A percentile compares a stretch with the other conserved stretches of the same genome.
Conservation (phyloP, 2,797 vertebrate genomes). For the Dromococcyx pavoninus region DNA sequence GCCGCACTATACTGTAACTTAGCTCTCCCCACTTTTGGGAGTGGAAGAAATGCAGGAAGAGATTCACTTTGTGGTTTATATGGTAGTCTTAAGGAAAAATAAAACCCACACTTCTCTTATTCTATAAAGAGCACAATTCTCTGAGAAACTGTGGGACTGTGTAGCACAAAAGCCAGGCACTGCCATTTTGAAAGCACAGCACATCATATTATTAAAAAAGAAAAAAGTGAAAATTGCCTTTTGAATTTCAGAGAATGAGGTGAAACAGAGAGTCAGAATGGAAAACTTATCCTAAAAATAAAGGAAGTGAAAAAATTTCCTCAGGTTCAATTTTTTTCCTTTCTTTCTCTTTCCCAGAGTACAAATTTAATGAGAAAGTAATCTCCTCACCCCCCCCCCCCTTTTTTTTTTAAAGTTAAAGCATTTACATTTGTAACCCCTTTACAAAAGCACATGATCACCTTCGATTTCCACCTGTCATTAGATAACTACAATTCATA, state of each 20-base stretch:
- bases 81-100: not conserved
- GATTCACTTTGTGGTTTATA: not conserved
- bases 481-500: not conserved
- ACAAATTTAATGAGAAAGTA: not conserved
- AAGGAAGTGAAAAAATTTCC: not conserved
- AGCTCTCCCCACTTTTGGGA: not conserved
- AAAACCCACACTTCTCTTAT: not conserved
- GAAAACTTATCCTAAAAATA: not conserved
- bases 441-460: not conserved
- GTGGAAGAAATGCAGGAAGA: not conserved
- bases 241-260: not conserved
- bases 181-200: not conserved
- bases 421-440: not conserved
- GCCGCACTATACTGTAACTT: not conserved
- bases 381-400: not conserved
- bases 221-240: not conserved
- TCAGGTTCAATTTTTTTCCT: not conserved
- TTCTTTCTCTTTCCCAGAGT: not conserved
- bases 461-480: not conserved
- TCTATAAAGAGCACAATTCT: not conserved
- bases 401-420: rapidly evolving
- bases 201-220: not conserved
- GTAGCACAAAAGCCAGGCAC: not conserved
- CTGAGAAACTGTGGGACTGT: not conserved
- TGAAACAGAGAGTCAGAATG: not conserved